phyloP scores from a whole-genome alignment of 2,888 invertebrate species.

The Parasteatoda lunata region DNA sequence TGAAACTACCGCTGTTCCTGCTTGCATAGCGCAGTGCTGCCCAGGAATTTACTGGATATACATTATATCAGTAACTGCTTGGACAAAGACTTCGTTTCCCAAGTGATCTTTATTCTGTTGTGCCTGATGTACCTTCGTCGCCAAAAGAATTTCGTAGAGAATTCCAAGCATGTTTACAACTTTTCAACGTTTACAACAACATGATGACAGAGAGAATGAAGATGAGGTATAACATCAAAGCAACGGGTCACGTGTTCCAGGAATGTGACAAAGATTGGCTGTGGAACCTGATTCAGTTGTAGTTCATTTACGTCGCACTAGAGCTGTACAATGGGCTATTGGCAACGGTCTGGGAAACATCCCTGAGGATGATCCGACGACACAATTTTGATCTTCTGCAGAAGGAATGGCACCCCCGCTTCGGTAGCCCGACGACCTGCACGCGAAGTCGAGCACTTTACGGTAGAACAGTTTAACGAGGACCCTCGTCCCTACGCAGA shows the following conservation, averaged over 20 bases:
- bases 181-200: not conserved
- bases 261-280: not conserved
- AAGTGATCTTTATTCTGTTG: not conserved
- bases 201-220: not conserved
- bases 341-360: too few relatives aligned
- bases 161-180: not conserved
- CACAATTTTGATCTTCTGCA: too few relatives aligned
- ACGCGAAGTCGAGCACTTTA: too few relatives aligned
- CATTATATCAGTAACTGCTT: not conserved
- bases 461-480: too few relatives aligned
- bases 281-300: not conserved
- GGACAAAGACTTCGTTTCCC: not conserved
- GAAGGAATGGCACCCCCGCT: too few relatives aligned
- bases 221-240: not conserved
- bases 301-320: too few relatives aligned
- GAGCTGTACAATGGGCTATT: too few relatives aligned
- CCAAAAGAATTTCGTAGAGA: not conserved
- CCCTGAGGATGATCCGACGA: too few relatives aligned
- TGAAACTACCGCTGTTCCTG: not conserved
- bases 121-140: not conserved
- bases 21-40: not conserved
- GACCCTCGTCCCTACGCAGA: too few relatives aligned
- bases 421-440: too few relatives aligned
- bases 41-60: not conserved
- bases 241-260: not conserved